Percentiles rank a stretch among this genome's conserved stretches.
These are phyloP conservation scores for Cyprinus carpio DNA, from an alignment of 2,113 vertebrate species.

Conservation along the genomic window DNA sequence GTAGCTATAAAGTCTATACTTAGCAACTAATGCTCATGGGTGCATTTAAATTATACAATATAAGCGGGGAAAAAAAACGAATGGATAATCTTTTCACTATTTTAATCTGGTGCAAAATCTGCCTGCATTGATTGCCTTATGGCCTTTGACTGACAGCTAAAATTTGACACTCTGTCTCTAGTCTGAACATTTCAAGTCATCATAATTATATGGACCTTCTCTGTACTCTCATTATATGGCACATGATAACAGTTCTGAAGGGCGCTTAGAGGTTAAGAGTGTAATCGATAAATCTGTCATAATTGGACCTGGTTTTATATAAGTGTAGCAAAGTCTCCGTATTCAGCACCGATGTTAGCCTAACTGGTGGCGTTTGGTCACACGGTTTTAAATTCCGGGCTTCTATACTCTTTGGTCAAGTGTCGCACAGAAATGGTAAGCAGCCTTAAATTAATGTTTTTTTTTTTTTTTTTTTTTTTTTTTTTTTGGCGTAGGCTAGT, in stretches of 20 bases:
- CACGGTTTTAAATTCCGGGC: conserved; percentile 33
- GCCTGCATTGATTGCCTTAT: conserved; percentile 81
- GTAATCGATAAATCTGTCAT: conserved; percentile 89
- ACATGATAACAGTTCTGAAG: conserved; percentile 80
- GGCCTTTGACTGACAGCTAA: conserved; percentile 89
- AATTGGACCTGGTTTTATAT: conserved; percentile 61
- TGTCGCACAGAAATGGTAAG: conserved; percentile 68
- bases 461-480: too few species aligned
- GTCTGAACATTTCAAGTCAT: conserved; percentile 88
- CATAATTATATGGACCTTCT: conserved; percentile 92
- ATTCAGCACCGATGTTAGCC: conserved; percentile 53
- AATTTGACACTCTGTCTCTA: conserved; percentile 93
- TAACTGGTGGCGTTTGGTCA: not conserved
- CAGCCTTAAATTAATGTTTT: conserved; percentile 41
- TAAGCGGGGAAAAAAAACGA: too few species aligned
- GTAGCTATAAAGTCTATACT: too few species aligned
- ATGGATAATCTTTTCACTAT: not conserved
- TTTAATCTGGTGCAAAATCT: not conserved
- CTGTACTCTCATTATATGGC: conserved; percentile 84
- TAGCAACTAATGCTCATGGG: too few species aligned
- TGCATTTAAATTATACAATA: too few species aligned
- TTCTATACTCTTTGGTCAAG: too few species aligned
- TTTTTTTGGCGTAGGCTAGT: too few species aligned
- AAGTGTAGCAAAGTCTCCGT: conserved; percentile 65
- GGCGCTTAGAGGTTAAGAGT: conserved; percentile 80